phyloP scores from a whole-genome alignment of 2,113 vertebrate genomes.

The Hipposideros armiger region DNA sequence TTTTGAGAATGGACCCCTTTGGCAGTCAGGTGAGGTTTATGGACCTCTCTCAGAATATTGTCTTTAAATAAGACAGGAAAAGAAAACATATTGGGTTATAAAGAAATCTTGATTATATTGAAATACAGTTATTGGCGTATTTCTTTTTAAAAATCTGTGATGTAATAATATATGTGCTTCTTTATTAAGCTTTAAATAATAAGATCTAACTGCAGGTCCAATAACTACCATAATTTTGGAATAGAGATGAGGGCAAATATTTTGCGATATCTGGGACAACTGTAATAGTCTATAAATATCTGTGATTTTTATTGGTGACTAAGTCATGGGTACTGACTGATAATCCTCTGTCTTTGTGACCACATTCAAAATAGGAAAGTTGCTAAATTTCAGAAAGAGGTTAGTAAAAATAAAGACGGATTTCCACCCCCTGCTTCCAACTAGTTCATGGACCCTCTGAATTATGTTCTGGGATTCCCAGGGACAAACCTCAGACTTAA shows the following conservation, averaged over 20 bases:
- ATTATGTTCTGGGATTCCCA: neutral
- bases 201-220: neutral
- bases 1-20: neutral
- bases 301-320: neutral
- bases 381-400: neutral
- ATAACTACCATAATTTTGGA: neutral
- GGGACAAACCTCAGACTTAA: accelerated
- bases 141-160: neutral
- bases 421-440: neutral
- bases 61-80: constrained; percentile 18
- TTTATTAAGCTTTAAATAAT: constrained; percentile 28
- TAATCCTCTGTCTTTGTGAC: neutral
- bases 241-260: neutral
- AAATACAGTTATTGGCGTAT: neutral
- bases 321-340: neutral
- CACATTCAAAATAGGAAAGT: constrained; percentile 8
- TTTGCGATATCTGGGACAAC: neutral
- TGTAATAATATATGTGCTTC: neutral
- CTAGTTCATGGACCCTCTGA: neutral
- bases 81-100: neutral
- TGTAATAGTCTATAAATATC: neutral
- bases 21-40: neutral
- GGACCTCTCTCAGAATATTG: neutral
- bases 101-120: neutral
- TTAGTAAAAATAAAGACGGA: neutral